phyloP scores from a whole-genome alignment of 2,888 invertebrate genomes.

The Amphimallon solstitiale region DNA sequence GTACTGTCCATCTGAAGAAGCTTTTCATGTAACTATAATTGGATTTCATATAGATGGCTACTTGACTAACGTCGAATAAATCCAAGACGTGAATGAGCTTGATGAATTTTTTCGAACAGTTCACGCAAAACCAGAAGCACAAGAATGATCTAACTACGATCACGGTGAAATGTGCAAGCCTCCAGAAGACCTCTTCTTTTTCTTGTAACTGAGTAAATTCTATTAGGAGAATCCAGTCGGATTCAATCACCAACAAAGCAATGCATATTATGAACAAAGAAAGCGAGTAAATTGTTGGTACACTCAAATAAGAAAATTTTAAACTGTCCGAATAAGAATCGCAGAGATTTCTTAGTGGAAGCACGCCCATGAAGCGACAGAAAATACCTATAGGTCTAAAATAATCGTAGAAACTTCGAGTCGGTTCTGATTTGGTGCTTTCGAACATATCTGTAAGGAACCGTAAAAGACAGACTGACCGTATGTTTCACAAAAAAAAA shows the following conservation, averaged over 20 bases:
- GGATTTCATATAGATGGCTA: neutral
- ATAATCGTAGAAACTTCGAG: too few relatives aligned
- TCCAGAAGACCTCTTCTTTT: neutral
- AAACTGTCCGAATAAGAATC: neutral
- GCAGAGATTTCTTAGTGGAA: too few relatives aligned
- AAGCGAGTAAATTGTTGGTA: neutral
- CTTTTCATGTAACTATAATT: neutral
- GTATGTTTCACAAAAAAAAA: too few relatives aligned
- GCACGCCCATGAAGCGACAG: too few relatives aligned
- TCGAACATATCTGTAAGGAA: too few relatives aligned
- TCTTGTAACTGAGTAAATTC: neutral
- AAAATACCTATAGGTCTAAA: too few relatives aligned
- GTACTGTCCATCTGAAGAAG: constrained; percentile 15
- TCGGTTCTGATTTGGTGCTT: too few relatives aligned
- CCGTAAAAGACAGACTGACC: too few relatives aligned
- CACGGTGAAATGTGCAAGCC: constrained; percentile 34
- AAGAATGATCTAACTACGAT: constrained; percentile 41
- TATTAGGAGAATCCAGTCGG: neutral
- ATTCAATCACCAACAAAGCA: neutral
- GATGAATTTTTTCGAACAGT: constrained; percentile 41
- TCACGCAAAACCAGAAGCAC: constrained; percentile 41
- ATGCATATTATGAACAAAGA: constrained; percentile 4
- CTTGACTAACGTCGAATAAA: constrained; percentile 41
- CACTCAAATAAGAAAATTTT: constrained; percentile 1
- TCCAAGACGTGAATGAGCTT: constrained; percentile 44